Evolutionary conservation across 2,113 vertebrate species (phyloP), one percentile per base, ranked within the genome.

Genomic region (Thermophis baileyi): DNA sequence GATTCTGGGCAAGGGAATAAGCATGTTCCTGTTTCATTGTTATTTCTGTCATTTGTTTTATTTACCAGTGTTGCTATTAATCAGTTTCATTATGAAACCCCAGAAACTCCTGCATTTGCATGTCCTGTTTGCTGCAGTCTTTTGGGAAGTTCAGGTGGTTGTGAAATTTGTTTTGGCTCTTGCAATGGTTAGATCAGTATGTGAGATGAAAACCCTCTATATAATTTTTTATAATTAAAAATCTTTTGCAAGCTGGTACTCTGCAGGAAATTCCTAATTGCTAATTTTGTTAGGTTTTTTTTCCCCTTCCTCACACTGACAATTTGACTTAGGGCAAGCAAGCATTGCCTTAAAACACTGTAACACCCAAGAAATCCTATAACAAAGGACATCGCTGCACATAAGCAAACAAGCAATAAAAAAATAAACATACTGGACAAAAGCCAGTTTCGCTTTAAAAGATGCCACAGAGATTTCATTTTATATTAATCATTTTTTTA

Each of bases 301-400:
- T 89, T 85, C 57, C 6, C 27, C 11, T 44, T 87, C 5, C 8
- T 49, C 60, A 24, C 44, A 0, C 18, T 49, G 85, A 74, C 49
- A 95, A 22, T 55, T 85, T 46, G 90, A 94, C 87, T 94, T 94
- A 63, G 94, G 89, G 87, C 89, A 95, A 95, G 69, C 94, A 95
- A 94, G 9, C 87, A 40, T 91, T 89, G 35, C 12, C 20, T 57
- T 95, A 94, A 94, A 94, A 93, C 94, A 94, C 30, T 85, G 46
- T 25, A 85, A 6, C 89, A 90, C 1, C 47, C 93, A 94, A 94
- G 54, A 92, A 90, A 2, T 24, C 0, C 81, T 35, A 69, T 89
- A 85, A 94, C 88, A 63, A 44, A 24, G 93, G 88, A 88, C 81
- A 81, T 95, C 53, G 30, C 35, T 81, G 18, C 35, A 44, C 18